phyloP scores from a whole-genome alignment of 1,140 invertebrate species.

The Brachionus rubens region DNA sequence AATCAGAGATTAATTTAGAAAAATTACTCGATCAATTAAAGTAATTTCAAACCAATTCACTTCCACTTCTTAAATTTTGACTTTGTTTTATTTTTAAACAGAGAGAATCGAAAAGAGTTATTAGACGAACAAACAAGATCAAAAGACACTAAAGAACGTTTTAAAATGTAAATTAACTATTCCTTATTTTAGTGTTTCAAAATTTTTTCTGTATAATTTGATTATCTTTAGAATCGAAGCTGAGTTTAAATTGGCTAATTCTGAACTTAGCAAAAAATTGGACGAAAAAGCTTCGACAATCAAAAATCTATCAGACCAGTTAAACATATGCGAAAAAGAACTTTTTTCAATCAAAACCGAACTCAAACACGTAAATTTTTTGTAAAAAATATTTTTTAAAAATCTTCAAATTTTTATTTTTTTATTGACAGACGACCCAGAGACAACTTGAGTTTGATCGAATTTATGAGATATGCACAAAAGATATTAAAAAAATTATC shows the following conservation, averaged over 20 bases:
- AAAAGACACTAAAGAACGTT: constrained; percentile 8
- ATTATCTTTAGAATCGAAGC: background rate
- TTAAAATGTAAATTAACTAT: constrained; percentile 21
- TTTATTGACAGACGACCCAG: background rate
- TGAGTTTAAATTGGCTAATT: background rate
- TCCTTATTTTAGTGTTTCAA: background rate
- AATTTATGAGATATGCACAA: background rate
- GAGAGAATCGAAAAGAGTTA: constrained; percentile 30
- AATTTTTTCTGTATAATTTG: background rate
- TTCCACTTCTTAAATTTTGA: background rate
- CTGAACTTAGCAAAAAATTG: constrained; percentile 5
- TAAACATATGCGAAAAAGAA: constrained; percentile 28
- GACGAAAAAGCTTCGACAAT: constrained; percentile 10
- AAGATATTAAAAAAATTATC: constrained; percentile 29
- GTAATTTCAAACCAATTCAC: background rate
- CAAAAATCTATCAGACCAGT: constrained; percentile 32
- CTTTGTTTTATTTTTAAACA: background rate
- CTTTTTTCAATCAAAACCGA: constrained; percentile 14
- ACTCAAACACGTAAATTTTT: constrained; percentile 5
- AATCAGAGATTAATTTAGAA: constrained; percentile 12
- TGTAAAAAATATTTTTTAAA: background rate
- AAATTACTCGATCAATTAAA: constrained; percentile 28
- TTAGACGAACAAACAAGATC: constrained; percentile 16
- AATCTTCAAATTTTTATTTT: background rate
- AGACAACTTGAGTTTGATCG: constrained; percentile 12